Base-by-base conservation (phyloP, 2,888 invertebrate genomes). In the Campoletis raptor region DNA sequence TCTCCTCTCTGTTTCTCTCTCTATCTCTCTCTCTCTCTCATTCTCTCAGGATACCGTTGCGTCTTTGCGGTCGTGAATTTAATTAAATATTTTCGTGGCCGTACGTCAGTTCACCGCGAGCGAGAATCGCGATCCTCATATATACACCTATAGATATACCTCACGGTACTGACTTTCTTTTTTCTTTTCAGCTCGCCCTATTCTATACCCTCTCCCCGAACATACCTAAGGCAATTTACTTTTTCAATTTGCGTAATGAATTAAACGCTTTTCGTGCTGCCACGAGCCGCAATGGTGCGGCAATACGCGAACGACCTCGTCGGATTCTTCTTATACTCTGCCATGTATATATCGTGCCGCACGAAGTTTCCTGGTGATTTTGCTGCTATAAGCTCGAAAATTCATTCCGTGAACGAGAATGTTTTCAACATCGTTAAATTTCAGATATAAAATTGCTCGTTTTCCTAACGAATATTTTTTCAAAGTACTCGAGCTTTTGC, bases 21-120 rank as follows among this genome's bases (percentile, higher is more conserved):
- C 24, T 24, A 30, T 37, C 67, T 21, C 24, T 18, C 18, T 54
- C 54, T 52, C 78, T 24, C 67, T 67, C 40, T 67, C 30, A n/a
- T 67, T 78, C 66, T 74, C 73, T 64, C 73, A 37, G 83, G 64
- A 72, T 57, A 74, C 83, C 86, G 78, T 78, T 81, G 86, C 83
- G 86, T 86, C 83, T 93, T 94, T 93, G 93, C 91, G 93, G 93
- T 93, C 90, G 92, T 92, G 92, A 93, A 93, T 94, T 94, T 93
- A 94, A 94, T 94, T 94, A 94, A 94, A 94, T 93, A 94, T 94
- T 94, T 92, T 94, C 92, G 92, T 90, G 92, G 92, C 91, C 91
- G 91, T 92, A 92, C 92, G 91, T 90, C 90, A 89, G 90, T 89
- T 89, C 89, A 89, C 86, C 83, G 85, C 78, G 88, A 81, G 83